Base-by-base conservation (phyloP, 2,113 vertebrate species). In the Caloenas nicobarica region DNA sequence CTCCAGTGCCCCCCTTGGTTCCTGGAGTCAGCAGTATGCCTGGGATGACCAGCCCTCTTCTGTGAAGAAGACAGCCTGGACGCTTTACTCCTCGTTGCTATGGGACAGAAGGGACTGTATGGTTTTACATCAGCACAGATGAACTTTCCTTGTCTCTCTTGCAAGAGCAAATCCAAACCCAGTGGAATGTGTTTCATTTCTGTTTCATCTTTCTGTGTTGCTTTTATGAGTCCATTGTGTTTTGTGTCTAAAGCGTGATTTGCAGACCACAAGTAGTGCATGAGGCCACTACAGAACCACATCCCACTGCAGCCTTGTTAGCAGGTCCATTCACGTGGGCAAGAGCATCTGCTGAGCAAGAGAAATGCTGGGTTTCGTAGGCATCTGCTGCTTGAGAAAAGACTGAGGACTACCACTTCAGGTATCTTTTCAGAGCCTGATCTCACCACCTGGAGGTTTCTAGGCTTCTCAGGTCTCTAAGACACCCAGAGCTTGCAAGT, bases 101-200 rank as follows among this genome's bases (percentile, higher is more conserved):
- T 11, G 13, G 69, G 33, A 73, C 12, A 60, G 48, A 33, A 88
- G 34, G 16, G 62, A 19, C 69, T 74, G 44, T 22, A 21, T 0
- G 1, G 48, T 50, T 93, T 86, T 57, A 60, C 28, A 2, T 14
- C 69, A 74, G 48, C 21, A 23, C 9, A 42, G 60, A 61, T 54
- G 64, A 86, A 74, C 80, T 90, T 93, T 48, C 44, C 54, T 86
- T 54, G 40, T 80, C 86, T 71, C 66, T 72, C 71, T 54, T 46
- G 62, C 58, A 72, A 64, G 36, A 3, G 2, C 81, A 76, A 65
- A 24, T 56, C 54, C 42, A 44, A 38, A 86, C 42, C 34, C 77
- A 57, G 51, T 44, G 73, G 83, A 93, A 95, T 38, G 91, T 87
- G 84, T 92, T 95, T 96, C 61, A 91, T 96, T 95, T 91, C 77